Evolutionary conservation across 2,888 invertebrate species (phyloP).

Genomic region (Clostera curtula): DNA sequence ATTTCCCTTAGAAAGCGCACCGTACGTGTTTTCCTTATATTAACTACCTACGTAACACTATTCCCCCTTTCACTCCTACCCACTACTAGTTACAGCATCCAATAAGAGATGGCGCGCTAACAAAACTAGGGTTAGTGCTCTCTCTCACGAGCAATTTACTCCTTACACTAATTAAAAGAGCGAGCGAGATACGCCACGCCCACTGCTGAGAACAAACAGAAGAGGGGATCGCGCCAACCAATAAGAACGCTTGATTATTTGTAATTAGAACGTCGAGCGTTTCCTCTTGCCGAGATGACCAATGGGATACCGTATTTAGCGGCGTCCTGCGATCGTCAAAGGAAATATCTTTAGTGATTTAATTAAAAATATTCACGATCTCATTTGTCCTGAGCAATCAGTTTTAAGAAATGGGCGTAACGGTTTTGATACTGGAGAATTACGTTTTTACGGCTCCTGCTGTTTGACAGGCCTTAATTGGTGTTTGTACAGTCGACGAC

Average conservation of each 20-base stretch:
- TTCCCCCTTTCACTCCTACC: slow-evolving; percentile 45
- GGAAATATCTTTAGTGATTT: slow-evolving; percentile 45
- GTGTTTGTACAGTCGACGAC: slow-evolving; percentile 14
- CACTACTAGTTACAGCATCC: slow-evolving; percentile 60
- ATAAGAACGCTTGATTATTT: slow-evolving; percentile 71
- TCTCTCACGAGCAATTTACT: slow-evolving; percentile 74
- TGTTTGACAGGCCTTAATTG: slow-evolving; percentile 19
- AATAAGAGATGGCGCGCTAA: slow-evolving; percentile 67
- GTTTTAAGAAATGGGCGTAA: slow-evolving; percentile 42
- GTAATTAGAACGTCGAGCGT: slow-evolving; percentile 71
- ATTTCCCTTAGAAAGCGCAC: slow-evolving; percentile 61
- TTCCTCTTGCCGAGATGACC: slow-evolving; percentile 66
- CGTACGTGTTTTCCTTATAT: slow-evolving; percentile 71
- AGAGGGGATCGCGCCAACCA: slow-evolving; percentile 62
- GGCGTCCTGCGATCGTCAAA: slow-evolving; percentile 40
- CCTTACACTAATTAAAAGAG: slow-evolving; percentile 76
- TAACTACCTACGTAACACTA: slow-evolving; percentile 69
- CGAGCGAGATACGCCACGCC: slow-evolving; percentile 68
- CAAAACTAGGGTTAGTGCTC: slow-evolving; percentile 51
- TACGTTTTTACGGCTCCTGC: slow-evolving; percentile 24
- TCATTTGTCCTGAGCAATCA: slow-evolving; percentile 49
- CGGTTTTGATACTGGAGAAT: slow-evolving; percentile 22
- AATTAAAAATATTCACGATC: slow-evolving; percentile 48
- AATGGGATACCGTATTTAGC: slow-evolving; percentile 64
- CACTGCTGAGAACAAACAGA: slow-evolving; percentile 67